phyloP scores from a whole-genome alignment of 2,888 invertebrate species.

The Epistrophe grossulariae region DNA sequence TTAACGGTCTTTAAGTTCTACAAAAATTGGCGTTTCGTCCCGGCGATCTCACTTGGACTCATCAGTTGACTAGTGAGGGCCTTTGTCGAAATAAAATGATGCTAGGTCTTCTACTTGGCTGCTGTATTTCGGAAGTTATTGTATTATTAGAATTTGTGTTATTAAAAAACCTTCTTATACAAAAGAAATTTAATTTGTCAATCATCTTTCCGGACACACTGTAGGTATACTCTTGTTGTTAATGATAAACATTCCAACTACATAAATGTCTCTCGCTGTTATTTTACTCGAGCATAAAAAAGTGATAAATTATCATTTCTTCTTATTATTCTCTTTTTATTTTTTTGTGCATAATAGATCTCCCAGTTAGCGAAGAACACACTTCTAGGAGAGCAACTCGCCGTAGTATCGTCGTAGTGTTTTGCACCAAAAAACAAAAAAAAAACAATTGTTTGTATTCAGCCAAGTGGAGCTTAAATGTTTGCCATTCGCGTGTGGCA shows the following conservation, averaged over 20 bases:
- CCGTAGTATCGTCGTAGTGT: neutral
- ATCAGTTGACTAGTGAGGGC: no score
- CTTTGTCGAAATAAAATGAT: no score
- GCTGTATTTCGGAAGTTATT: no score
- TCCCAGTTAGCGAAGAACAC: conserved; percentile 23
- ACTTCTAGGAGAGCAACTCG: neutral
- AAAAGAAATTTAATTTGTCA: no score
- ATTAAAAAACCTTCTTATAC: no score
- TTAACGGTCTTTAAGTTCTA: no score
- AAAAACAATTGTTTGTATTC: conserved; percentile 67
- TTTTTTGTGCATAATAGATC: conserved; percentile 13
- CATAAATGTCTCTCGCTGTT: neutral
- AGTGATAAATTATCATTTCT: conserved; percentile 69
- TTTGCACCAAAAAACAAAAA: conserved; percentile 31
- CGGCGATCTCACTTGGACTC: no score
- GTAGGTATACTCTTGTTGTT: neutral
- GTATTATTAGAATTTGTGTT: no score
- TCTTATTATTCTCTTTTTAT: conserved; percentile 46
- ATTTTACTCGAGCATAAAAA: conserved; percentile 40
- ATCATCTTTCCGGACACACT: conserved; percentile 26
- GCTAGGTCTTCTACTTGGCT: no score
- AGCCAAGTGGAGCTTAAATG: conserved; percentile 73
- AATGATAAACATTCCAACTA: conserved; percentile 33
- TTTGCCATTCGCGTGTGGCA: conserved; percentile 49
- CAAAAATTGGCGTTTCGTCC: no score